phyloP scores from a whole-genome alignment of 2,888 invertebrate species.

The Drosophila barbarae region DNA sequence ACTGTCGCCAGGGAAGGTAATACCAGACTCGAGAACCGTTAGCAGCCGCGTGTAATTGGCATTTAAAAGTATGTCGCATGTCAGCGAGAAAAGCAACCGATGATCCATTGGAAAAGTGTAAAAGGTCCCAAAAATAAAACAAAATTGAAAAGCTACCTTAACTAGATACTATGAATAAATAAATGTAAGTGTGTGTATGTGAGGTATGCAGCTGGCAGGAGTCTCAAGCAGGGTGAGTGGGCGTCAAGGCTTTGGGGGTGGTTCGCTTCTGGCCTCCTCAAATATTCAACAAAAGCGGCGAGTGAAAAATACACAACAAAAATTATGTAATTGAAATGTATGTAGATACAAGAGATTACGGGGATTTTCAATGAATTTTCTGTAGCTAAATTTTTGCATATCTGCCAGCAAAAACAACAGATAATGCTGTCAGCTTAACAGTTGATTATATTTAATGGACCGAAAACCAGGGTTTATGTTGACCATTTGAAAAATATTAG shows the following conservation, averaged over 20 bases:
- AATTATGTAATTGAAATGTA: constrained; percentile 14
- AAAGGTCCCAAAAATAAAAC: constrained; percentile 11
- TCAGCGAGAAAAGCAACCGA: constrained; percentile 32
- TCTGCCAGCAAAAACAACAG: neutral
- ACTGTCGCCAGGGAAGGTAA: constrained; percentile 29
- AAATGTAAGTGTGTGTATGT: neutral
- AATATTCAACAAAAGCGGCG: constrained; percentile 4
- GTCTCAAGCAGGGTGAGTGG: constrained; percentile 17
- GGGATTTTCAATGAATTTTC: constrained; percentile 6
- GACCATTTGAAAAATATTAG: constrained; percentile 1
- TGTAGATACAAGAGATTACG: constrained; percentile 11
- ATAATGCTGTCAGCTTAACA: constrained; percentile 10
- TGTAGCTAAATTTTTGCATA: constrained; percentile 8
- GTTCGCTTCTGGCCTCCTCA: constrained; percentile 1
- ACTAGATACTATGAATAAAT: constrained; percentile 26
- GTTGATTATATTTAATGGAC: constrained; percentile 12
- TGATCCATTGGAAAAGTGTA: constrained; percentile 25
- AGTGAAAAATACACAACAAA: neutral
- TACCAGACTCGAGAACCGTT: constrained; percentile 60
- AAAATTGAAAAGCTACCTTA: constrained; percentile 19
- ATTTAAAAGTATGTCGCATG: constrained; percentile 70
- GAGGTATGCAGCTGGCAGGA: constrained; percentile 23
- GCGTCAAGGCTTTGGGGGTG: constrained; percentile 4
- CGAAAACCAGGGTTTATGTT: neutral
- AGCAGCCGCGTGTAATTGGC: constrained; percentile 66